A percentile compares a stretch with the other conserved stretches of the same genome.
phyloP scores from a whole-genome alignment of 2,797 vertebrate genomes.

The Orientallactaga sibirica region DNA sequence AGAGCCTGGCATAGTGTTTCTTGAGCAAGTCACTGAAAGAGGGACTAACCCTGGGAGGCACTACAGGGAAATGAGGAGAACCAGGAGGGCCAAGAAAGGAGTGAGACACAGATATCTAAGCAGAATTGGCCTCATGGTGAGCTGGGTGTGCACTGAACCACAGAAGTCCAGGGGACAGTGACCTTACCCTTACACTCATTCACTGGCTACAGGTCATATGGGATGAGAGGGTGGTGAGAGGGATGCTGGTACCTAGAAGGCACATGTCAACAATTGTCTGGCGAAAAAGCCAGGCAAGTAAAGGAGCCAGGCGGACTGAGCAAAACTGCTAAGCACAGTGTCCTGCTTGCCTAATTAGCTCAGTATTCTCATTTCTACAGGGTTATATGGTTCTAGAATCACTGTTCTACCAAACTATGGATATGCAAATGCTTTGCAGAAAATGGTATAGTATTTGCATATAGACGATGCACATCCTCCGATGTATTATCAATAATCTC shows the following conservation, averaged over 20 bases:
- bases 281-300: background rate
- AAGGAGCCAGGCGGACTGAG: background rate
- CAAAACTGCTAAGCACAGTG: too few species aligned
- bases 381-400: background rate
- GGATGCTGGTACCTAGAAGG: background rate
- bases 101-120: background rate
- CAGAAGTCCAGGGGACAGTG: rapidly evolving
- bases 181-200: background rate
- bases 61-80: background rate
- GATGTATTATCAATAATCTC: background rate
- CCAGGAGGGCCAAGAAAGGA: background rate
- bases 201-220: rapidly evolving
- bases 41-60: rapidly evolving
- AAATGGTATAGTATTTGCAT: background rate
- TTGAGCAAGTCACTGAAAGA: background rate
- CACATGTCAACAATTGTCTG: background rate
- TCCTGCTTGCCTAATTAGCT: too few species aligned
- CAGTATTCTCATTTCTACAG: background rate
- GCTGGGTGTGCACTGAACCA: too few species aligned
- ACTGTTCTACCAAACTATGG: background rate
- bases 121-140: background rate
- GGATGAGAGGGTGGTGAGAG: too few species aligned
- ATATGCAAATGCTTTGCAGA: background rate
- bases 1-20: background rate
- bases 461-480: background rate